A percentile compares a stretch with the other conserved stretches of the same genome.
These are phyloP conservation scores for Silurus asotus DNA, from an alignment of 2,113 vertebrate genomes.

Conservation along the genomic window DNA sequence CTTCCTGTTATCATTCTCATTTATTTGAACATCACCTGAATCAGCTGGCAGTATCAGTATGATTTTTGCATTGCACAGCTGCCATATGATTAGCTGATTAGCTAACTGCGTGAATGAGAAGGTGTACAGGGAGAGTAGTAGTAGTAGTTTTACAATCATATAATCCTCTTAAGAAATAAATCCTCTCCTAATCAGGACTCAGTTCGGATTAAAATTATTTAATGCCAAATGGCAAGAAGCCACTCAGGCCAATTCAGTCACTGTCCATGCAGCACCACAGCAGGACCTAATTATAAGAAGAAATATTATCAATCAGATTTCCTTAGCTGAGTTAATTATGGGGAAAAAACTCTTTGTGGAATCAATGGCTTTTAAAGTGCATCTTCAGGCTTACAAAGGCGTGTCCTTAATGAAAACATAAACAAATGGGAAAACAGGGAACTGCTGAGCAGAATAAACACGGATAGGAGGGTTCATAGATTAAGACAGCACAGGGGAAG, in stretches of 20 bases:
- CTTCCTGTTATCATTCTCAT: too few species aligned
- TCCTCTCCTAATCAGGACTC: conserved; percentile 1
- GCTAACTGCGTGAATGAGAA: too few species aligned
- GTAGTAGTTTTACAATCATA: not conserved
- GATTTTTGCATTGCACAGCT: too few species aligned
- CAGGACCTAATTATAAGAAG: conserved; percentile 61
- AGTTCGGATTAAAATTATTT: not conserved
- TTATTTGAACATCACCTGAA: too few species aligned
- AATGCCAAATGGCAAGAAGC: not conserved
- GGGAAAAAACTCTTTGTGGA: conserved; percentile 32
- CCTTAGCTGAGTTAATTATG: conserved; percentile 23
- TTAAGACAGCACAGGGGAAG: conserved; percentile 35
- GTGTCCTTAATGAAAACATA: conserved; percentile 61
- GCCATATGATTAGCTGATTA: too few species aligned
- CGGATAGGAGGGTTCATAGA: conserved; percentile 20
- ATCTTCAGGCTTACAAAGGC: conserved; percentile 48
- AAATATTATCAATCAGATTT: conserved; percentile 53
- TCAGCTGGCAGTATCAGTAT: too few species aligned
- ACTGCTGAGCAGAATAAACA: conserved; percentile 34
- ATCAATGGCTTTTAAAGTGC: conserved; percentile 54
- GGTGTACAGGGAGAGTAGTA: too few species aligned
- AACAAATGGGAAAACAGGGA: conserved; percentile 51
- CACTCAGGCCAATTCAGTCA: conserved; percentile 21
- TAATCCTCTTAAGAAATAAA: not conserved
- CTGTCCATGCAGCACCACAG: conserved; percentile 35